Evolutionary conservation across 1,140 invertebrate species (phyloP).

Genomic region (Micrasema minimum): DNA sequence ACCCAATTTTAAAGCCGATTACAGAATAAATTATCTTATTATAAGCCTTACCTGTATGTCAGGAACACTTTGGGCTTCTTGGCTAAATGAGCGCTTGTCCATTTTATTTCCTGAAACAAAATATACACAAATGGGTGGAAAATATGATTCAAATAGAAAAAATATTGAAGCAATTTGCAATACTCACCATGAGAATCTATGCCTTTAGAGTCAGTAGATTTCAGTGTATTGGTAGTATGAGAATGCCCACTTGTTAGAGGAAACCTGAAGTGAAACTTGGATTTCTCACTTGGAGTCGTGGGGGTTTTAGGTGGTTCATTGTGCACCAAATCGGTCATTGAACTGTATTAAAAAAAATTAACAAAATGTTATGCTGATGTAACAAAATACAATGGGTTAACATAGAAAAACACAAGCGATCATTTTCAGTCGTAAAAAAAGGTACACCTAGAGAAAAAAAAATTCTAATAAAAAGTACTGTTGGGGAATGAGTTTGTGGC

Average conservation of each 20-base stretch:
- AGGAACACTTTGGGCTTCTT: slow-evolving; percentile 89
- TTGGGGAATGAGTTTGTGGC: no score
- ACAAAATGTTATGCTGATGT: no score
- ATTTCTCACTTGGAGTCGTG: slow-evolving; percentile 80
- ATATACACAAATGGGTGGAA: not conserved
- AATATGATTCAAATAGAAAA: not conserved
- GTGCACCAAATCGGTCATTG: slow-evolving; percentile 84
- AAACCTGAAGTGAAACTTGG: slow-evolving; percentile 91
- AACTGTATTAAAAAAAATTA: no score
- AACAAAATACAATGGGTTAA: no score
- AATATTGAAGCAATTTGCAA: not conserved
- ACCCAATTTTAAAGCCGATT: no score
- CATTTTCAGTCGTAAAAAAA: no score
- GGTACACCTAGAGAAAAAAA: no score
- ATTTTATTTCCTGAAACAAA: slow-evolving; percentile 57
- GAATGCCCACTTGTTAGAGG: slow-evolving; percentile 60
- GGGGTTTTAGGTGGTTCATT: slow-evolving; percentile 71
- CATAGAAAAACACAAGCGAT: no score
- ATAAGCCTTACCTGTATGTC: slow-evolving; percentile 84
- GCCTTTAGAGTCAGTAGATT: not conserved
- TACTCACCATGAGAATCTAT: not conserved
- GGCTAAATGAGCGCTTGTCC: slow-evolving; percentile 86
- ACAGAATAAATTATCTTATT: no score
- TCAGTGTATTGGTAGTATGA: not conserved
- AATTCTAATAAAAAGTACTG: no score